Conservation (phyloP, 2,888 invertebrate species). For the Drosophila paranaensis region DNA sequence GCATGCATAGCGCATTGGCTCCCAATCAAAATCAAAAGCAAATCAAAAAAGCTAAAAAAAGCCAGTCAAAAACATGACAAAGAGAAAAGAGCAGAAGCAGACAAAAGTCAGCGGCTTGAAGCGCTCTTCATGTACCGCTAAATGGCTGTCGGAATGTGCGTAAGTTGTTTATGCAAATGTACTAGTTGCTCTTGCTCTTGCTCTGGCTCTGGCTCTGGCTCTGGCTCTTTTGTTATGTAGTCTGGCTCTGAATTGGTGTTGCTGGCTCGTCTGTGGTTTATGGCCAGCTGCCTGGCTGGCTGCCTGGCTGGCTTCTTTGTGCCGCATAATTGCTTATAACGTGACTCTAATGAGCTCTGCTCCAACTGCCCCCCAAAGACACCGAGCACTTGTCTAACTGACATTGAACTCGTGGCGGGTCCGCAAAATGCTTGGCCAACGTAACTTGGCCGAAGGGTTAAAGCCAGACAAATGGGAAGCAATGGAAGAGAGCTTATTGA, state of each 20-base stretch:
- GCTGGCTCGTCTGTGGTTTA: constrained; percentile 52
- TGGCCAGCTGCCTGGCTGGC: constrained; percentile 39
- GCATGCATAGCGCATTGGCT: constrained; percentile 55
- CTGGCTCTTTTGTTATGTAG: constrained; percentile 10
- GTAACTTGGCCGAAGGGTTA: constrained; percentile 24
- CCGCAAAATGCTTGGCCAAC: constrained; percentile 6
- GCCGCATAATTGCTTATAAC: constrained; percentile 68
- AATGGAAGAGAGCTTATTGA: not conserved
- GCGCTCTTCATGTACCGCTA: constrained; percentile 63
- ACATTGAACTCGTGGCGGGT: constrained; percentile 61
- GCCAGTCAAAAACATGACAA: constrained; percentile 36
- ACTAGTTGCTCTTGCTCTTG: constrained; percentile 29
- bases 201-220: constrained; percentile 20
- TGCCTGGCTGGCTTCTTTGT: constrained; percentile 27
- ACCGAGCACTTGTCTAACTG: constrained; percentile 61
- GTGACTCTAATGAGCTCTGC: constrained; percentile 63
- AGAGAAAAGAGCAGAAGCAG: constrained; percentile 31
- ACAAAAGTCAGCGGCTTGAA: constrained; percentile 33
- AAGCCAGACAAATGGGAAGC: constrained; percentile 3
- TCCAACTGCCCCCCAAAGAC: constrained; percentile 25
- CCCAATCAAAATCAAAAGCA: constrained; percentile 67
- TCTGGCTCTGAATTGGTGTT: constrained; percentile 34
- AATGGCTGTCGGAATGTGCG: constrained; percentile 67
- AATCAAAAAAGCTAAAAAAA: constrained; percentile 50
- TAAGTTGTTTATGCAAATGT: constrained; percentile 71